A percentile compares a stretch with the other conserved stretches of the same genome.
These are phyloP conservation scores for Tachycineta bicolor DNA, from an alignment of 2,113 vertebrate genomes.

Conservation along the genomic window DNA sequence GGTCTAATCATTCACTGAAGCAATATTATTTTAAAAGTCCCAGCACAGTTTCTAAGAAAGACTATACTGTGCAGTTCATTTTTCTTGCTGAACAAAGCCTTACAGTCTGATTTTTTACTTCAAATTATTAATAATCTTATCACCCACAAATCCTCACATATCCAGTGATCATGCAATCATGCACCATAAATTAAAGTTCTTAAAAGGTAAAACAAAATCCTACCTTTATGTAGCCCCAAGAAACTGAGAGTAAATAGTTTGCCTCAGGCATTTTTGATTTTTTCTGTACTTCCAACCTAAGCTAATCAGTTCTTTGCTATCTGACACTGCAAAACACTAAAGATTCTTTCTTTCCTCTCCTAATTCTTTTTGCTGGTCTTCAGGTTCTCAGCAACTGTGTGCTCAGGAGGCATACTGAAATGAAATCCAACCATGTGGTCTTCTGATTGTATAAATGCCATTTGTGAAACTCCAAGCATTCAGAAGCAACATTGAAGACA, in stretches of 20 bases:
- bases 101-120: not conserved
- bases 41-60: not conserved
- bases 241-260: constrained; percentile 96
- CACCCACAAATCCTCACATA: not conserved
- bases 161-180: constrained; percentile 37
- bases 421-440: constrained; percentile 61
- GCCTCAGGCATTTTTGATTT: constrained; percentile 90
- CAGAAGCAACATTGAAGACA: constrained; percentile 62
- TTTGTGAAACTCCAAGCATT: constrained; percentile 75
- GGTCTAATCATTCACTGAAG: not conserved
- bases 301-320: constrained; percentile 53
- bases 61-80: not conserved
- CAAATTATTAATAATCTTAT: not conserved
- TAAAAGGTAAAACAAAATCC: constrained; percentile 70
- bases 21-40: not conserved
- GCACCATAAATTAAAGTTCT: constrained; percentile 13
- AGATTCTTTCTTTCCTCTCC: not conserved
- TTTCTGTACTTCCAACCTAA: constrained; percentile 36
- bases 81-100: not conserved
- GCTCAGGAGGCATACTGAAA: constrained; percentile 56
- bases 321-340: constrained; percentile 23
- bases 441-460: constrained; percentile 70
- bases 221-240: constrained; percentile 99
- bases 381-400: constrained; percentile 61
- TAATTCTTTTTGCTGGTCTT: constrained; percentile 47